These are phyloP conservation scores for Tichodroma muraria DNA, from an alignment of 2,113 vertebrate species.

Conservation along the genomic window DNA sequence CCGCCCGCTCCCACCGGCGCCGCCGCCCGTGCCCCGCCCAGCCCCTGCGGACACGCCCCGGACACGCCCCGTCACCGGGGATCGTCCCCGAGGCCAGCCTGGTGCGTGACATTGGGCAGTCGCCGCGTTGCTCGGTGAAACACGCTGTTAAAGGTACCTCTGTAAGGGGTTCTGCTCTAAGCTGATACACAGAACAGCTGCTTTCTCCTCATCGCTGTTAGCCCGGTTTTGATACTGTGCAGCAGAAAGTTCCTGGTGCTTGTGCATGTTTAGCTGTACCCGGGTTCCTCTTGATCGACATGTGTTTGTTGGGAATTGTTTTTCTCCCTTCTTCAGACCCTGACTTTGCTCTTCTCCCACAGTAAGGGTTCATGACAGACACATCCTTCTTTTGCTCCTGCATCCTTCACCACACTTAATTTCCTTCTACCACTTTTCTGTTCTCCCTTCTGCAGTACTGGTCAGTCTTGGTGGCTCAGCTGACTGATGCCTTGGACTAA, in stretches of 20 bases:
- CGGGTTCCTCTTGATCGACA: not conserved
- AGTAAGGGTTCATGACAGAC: not conserved
- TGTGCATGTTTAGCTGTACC: not conserved
- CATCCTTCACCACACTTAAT: not conserved
- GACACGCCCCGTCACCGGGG: not conserved
- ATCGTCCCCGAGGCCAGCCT: rapidly evolving
- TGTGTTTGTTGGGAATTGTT: not conserved
- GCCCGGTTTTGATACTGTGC: not conserved
- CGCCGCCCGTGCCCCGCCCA: not conserved
- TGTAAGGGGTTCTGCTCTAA: not conserved
- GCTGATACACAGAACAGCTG: not conserved
- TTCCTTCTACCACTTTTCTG: not conserved
- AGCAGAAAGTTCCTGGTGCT: not conserved
- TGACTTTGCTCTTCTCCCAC: not conserved
- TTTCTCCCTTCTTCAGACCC: not conserved
- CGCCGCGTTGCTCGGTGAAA: rapidly evolving
- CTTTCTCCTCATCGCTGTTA: not conserved
- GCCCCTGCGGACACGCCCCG: not conserved
- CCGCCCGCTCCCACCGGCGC: not conserved
- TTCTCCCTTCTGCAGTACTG: not conserved
- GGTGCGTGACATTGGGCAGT: rapidly evolving
- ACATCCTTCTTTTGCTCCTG: not conserved
- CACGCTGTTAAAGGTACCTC: rapidly evolving
- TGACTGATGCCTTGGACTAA: not conserved
- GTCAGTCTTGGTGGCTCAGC: not conserved